Conservation (phyloP, 2,113 vertebrate genomes). For the Solea solea region DNA sequence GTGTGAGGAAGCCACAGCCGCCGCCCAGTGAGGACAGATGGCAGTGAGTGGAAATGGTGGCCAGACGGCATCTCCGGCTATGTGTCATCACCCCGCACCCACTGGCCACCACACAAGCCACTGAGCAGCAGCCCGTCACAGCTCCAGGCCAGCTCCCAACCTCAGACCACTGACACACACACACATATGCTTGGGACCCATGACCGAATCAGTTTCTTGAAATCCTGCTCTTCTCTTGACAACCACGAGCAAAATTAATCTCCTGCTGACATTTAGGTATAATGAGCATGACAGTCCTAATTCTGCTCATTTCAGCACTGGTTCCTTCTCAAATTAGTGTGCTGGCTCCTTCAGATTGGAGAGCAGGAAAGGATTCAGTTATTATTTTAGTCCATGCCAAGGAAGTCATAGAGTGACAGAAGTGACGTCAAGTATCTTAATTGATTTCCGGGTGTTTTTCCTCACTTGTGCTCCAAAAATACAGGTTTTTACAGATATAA, state of each 20-base stretch:
- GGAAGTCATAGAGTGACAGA: constrained; percentile 32
- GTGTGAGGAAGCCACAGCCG: constrained; percentile 51
- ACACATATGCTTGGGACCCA: constrained; percentile 19
- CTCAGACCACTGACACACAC: constrained; percentile 57
- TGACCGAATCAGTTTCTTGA: constrained; percentile 50
- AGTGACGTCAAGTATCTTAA: constrained; percentile 33
- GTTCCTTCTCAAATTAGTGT: constrained; percentile 44
- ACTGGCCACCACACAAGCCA: constrained; percentile 49
- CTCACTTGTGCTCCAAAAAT: constrained; percentile 59
- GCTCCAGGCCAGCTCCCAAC: constrained; percentile 52
- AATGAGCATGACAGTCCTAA: constrained; percentile 55
- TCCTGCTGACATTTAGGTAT: constrained; percentile 69
- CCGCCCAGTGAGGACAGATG: constrained; percentile 75
- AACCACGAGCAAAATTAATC: constrained; percentile 61
- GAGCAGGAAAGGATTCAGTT: constrained; percentile 39
- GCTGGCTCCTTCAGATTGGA: constrained; percentile 11
- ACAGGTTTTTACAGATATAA: constrained; percentile 11
- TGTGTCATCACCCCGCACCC: constrained; percentile 66
- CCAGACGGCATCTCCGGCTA: constrained; percentile 68
- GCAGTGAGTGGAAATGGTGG: constrained; percentile 65
- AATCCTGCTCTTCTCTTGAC: constrained; percentile 52
- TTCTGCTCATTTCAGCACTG: constrained; percentile 50
- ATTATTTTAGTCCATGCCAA: constrained; percentile 23
- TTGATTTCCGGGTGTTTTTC: constrained; percentile 58
- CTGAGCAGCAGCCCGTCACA: constrained; percentile 52